phyloP scores from a whole-genome alignment of 2,797 vertebrate species.

The Catharus ustulatus region DNA sequence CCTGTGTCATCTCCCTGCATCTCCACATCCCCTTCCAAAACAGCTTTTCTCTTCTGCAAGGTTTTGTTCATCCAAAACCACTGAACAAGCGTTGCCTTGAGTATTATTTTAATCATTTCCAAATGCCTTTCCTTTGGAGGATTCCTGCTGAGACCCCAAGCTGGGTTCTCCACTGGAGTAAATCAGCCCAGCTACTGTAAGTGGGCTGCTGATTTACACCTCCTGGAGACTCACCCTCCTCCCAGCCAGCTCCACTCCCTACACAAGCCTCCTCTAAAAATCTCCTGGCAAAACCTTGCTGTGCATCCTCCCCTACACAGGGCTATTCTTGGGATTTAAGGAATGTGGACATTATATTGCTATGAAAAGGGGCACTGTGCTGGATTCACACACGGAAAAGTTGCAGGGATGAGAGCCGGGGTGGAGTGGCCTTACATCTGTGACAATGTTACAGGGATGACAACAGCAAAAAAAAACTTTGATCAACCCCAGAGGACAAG shows the following conservation, averaged over 20 bases:
- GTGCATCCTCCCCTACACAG: constrained; percentile 24
- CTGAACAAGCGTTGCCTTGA: neutral
- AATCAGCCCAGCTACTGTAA: neutral
- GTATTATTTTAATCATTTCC: neutral
- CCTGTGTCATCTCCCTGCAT: neutral
- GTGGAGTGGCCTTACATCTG: constrained; percentile 33
- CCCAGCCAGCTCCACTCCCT: neutral
- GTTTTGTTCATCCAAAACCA: neutral
- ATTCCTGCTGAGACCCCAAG: neutral
- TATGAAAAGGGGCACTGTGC: constrained; percentile 39
- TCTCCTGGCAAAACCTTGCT: neutral
- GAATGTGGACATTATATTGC: constrained; percentile 12
- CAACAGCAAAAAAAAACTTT: constrained; percentile 63
- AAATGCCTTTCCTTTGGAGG: neutral
- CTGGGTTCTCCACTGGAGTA: neutral
- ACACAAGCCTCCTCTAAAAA: neutral
- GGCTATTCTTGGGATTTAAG: constrained; percentile 54
- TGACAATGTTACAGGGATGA: constrained; percentile 53
- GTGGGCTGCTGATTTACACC: neutral
- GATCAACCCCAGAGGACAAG: constrained; percentile 60
- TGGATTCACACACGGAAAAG: neutral
- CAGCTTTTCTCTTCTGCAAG: neutral
- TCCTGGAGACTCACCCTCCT: neutral
- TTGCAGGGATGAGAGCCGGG: neutral
- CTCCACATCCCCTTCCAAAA: neutral